phyloP scores from a whole-genome alignment of 2,113 vertebrate genomes.

The Formicarius rufipectus region DNA sequence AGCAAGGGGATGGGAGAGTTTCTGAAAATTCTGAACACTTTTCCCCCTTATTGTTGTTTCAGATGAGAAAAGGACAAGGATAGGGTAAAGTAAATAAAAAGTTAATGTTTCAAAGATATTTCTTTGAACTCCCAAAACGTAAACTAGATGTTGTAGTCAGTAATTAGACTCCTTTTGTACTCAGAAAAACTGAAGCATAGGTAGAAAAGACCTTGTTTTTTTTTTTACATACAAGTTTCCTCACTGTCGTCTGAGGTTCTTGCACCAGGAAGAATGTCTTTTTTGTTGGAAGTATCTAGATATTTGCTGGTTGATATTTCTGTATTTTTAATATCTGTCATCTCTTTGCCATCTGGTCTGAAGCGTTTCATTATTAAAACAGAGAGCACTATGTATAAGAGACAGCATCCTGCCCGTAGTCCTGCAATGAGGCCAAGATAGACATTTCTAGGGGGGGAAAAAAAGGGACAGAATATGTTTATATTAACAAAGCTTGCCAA shows the following conservation, averaged over 20 bases:
- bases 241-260: constrained; percentile 18
- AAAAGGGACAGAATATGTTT: neutral
- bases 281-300: neutral
- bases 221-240: constrained; percentile 49
- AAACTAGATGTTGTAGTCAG: neutral
- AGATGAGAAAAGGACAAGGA: neutral
- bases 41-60: neutral
- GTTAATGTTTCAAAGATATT: neutral
- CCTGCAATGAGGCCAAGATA: constrained; percentile 56
- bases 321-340: neutral
- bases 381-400: constrained; percentile 50
- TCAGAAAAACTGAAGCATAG: neutral
- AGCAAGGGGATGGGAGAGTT: neutral
- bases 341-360: neutral
- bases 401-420: constrained; percentile 33
- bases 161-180: neutral
- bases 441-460: constrained; percentile 9
- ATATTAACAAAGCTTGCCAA: neutral
- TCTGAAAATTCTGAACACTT: neutral
- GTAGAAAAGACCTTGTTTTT: neutral
- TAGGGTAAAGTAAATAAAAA: neutral
- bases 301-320: neutral
- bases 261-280: constrained; percentile 8
- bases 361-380: constrained; percentile 56
- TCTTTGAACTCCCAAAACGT: neutral